Conservation (phyloP, 1,140 invertebrate species). For the Drosophila subobscura region DNA sequence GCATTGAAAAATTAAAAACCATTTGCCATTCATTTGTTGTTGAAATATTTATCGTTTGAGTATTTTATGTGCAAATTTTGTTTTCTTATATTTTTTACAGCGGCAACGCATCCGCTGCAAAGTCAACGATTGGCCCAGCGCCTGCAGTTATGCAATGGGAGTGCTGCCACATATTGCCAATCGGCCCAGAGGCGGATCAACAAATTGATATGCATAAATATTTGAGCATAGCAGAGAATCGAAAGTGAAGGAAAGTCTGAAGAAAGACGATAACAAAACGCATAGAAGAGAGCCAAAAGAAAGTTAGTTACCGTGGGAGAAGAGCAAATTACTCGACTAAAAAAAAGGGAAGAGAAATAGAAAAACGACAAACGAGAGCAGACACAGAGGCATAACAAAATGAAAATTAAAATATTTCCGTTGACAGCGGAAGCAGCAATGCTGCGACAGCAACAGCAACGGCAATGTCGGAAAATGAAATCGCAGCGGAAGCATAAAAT, state of each 20-base stretch:
- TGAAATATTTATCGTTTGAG: constrained; percentile 17
- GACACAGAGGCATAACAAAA: constrained; percentile 45
- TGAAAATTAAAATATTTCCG: constrained; percentile 81
- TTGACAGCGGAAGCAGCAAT: constrained; percentile 62
- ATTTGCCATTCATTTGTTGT: constrained; percentile 38
- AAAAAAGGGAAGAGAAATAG: constrained; percentile 17
- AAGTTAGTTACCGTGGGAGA: neutral
- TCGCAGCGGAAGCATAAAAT: constrained; percentile 77
- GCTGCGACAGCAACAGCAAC: constrained; percentile 22
- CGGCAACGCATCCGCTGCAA: constrained; percentile 22
- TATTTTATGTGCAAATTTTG: constrained; percentile 9
- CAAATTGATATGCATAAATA: constrained; percentile 65
- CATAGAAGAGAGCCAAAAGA: neutral
- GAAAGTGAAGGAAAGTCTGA: constrained; percentile 45
- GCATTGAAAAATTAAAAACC: constrained; percentile 50
- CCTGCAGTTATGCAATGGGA: constrained; percentile 51
- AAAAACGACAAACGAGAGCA: constrained; percentile 12
- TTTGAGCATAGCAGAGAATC: constrained; percentile 49
- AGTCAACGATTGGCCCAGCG: constrained; percentile 8
- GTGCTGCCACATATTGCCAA: constrained; percentile 34
- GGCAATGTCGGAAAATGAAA: constrained; percentile 52
- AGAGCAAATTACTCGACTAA: constrained; percentile 8
- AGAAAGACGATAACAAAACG: constrained; percentile 4
- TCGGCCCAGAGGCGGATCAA: constrained; percentile 52
- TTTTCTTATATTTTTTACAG: constrained; percentile 30